A percentile compares a stretch with the other conserved stretches of the same genome.
These are phyloP conservation scores for Solea senegalensis DNA, from an alignment of 2,113 vertebrate species.

Conservation along the genomic window DNA sequence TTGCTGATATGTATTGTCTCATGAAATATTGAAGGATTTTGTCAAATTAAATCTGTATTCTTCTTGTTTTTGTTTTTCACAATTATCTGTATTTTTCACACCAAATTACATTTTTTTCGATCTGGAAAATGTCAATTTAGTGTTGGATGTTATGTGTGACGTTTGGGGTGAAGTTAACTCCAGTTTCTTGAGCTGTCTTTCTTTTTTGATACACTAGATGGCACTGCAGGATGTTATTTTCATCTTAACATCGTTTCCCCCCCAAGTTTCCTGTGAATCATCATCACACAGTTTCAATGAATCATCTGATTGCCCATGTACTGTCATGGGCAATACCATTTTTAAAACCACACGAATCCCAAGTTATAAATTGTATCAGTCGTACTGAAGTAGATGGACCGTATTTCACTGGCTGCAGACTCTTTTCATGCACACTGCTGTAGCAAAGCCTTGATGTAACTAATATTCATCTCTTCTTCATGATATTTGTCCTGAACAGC, in stretches of 20 bases:
- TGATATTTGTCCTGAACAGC: slow-evolving; percentile 41
- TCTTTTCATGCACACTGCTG: slow-evolving; percentile 18
- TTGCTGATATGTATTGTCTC: too few relatives aligned
- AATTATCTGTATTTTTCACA: too few relatives aligned
- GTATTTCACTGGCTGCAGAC: slow-evolving; percentile 24
- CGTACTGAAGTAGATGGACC: slow-evolving; percentile 20
- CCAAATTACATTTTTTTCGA: too few relatives aligned
- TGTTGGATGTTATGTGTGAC: too few relatives aligned
- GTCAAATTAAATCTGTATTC: too few relatives aligned
- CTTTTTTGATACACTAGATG: slow-evolving; percentile 54
- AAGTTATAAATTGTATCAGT: slow-evolving; percentile 38
- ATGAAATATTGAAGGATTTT: too few relatives aligned
- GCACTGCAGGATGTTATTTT: slow-evolving; percentile 52
- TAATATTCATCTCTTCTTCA: slow-evolving; percentile 39
- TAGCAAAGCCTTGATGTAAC: slow-evolving; percentile 36
- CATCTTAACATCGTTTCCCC: not conserved
- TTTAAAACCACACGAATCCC: slow-evolving; percentile 49
- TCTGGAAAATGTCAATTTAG: too few relatives aligned
- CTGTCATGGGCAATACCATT: slow-evolving; percentile 51
- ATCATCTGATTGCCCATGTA: slow-evolving; percentile 31
- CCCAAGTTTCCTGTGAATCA: slow-evolving; percentile 24
- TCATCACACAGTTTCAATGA: slow-evolving; percentile 20
- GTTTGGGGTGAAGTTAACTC: too few relatives aligned
- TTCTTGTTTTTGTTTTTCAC: too few relatives aligned
- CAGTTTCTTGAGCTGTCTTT: not conserved